A percentile compares a stretch with the other conserved stretches of the same genome.
These are phyloP conservation scores for Griposia aprilina DNA, from an alignment of 2,888 invertebrate species.

Conservation along the genomic window DNA sequence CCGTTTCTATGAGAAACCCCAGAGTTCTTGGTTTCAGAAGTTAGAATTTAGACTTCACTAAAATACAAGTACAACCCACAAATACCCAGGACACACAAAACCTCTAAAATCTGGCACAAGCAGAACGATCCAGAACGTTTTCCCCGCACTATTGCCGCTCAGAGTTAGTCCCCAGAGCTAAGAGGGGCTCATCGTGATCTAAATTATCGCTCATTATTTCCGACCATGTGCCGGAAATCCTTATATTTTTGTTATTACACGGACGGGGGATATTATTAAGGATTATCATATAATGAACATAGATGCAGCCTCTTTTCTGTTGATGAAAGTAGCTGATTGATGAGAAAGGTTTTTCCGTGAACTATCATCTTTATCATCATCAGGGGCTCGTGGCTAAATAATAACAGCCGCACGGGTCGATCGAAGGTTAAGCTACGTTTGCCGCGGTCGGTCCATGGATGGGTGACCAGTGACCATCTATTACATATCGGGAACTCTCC, in stretches of 20 bases:
- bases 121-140: neutral
- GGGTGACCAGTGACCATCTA: too few species aligned
- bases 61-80: neutral
- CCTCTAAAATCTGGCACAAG: conserved; percentile 32
- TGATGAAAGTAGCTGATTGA: conserved; percentile 6
- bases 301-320: conserved; percentile 14
- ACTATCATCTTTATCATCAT: neutral
- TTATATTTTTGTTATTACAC: conserved; percentile 41
- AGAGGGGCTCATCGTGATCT: conserved; percentile 41
- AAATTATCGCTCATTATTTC: conserved; percentile 61
- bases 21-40: neutral
- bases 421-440: neutral
- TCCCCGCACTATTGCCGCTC: conserved; percentile 16
- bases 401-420: neutral
- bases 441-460: too few species aligned
- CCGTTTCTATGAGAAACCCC: neutral
- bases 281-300: conserved; percentile 49
- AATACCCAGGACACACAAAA: conserved; percentile 5
- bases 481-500: too few species aligned
- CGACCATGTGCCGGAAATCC: conserved; percentile 33
- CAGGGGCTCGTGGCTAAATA: neutral
- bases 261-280: conserved; percentile 45
- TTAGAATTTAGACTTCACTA: neutral
- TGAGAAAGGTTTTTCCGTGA: neutral
- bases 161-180: conserved; percentile 40